Evolutionary conservation across 2,113 vertebrate genomes (phyloP).

Genomic region (Nothoprocta pentlandii): DNA sequence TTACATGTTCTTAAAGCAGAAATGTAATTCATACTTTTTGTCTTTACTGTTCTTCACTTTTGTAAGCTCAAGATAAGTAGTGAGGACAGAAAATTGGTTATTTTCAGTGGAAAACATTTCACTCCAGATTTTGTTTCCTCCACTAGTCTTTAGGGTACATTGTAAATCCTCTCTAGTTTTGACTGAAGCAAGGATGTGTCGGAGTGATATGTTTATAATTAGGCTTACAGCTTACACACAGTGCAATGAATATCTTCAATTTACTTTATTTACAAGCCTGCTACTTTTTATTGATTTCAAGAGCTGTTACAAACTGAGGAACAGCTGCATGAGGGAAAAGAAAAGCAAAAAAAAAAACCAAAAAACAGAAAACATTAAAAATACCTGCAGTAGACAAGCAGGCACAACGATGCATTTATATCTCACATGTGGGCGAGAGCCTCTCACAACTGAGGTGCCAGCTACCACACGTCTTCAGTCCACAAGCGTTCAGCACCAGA

Average conservation of each 20-base stretch:
- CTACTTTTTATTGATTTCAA: slow-evolving; percentile 37
- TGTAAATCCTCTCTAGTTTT: slow-evolving; percentile 9
- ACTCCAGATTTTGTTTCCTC: neutral
- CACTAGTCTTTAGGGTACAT: neutral
- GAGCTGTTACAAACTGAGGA: neutral
- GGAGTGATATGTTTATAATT: neutral
- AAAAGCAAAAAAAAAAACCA: neutral
- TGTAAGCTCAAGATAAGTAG: neutral
- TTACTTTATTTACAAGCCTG: neutral
- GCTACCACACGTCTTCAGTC: neutral
- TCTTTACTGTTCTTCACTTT: neutral
- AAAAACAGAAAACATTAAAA: neutral
- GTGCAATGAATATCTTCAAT: neutral
- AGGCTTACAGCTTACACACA: neutral
- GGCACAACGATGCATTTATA: neutral
- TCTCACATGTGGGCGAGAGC: neutral
- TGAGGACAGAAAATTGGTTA: neutral
- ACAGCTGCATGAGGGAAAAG: neutral
- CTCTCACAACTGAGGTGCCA: neutral
- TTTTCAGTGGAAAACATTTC: neutral
- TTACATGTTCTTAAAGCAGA: neutral
- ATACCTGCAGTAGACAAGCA: neutral
- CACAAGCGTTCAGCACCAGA: neutral
- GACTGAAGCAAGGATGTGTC: neutral
- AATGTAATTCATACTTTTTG: neutral